Evolutionary conservation across 2,888 invertebrate species (phyloP).

Genomic region (Phytoseiulus persimilis): DNA sequence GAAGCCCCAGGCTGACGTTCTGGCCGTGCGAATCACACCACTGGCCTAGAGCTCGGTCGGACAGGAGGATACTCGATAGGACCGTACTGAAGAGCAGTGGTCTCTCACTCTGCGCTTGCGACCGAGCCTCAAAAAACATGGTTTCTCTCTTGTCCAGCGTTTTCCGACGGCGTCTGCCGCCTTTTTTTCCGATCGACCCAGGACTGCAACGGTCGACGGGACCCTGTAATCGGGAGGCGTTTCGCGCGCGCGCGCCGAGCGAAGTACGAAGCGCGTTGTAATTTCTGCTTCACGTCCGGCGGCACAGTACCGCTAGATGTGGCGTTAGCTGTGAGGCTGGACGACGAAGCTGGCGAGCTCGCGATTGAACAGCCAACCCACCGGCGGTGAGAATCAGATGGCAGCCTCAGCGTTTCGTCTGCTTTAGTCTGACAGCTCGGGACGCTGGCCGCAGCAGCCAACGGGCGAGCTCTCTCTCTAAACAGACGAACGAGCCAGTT

Average conservation of each 20-base stretch:
- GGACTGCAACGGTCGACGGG: neutral
- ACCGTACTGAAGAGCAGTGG: too few species aligned
- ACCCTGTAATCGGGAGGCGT: too few species aligned
- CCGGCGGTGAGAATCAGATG: neutral
- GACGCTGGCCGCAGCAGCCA: neutral
- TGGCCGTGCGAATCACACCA: too few species aligned
- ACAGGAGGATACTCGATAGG: too few species aligned
- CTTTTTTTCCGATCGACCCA: neutral
- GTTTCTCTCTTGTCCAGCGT: too few species aligned
- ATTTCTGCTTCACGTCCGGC: neutral
- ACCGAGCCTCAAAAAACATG: too few species aligned
- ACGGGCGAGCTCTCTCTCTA: neutral
- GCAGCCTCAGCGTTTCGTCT: neutral
- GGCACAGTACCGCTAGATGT: neutral
- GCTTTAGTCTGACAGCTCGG: neutral
- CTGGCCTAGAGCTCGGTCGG: too few species aligned
- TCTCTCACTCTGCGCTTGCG: too few species aligned
- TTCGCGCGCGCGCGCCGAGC: neutral
- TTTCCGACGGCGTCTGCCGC: neutral
- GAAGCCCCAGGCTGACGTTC: too few species aligned
- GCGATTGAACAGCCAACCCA: neutral
- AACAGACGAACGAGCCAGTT: neutral
- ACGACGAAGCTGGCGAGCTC: neutral
- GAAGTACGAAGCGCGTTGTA: neutral
- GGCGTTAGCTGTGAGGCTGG: neutral